A percentile compares a stretch with the other conserved stretches of the same genome.
These are phyloP conservation scores for Nyctibius bracteatus DNA, from an alignment of 2,113 vertebrate species.

Conservation along the genomic window DNA sequence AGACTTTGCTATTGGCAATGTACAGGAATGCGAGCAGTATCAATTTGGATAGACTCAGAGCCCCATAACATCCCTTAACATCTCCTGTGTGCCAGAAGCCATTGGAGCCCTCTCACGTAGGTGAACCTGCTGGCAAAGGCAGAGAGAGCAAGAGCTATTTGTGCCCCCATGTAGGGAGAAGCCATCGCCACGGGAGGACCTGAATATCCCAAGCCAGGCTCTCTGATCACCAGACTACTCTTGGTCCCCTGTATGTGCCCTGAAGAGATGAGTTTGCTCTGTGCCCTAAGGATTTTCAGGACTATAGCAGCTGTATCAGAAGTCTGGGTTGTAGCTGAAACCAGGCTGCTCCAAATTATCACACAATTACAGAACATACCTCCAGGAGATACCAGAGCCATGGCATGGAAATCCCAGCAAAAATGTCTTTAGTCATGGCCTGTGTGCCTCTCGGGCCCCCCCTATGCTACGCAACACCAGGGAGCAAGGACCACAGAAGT, in stretches of 20 bases:
- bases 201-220: not conserved
- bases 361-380: not conserved
- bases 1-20: not conserved
- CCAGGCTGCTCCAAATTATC: not conserved
- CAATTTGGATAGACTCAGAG: not conserved
- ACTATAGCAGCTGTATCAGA: not conserved
- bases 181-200: accelerated
- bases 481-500: not conserved
- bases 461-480: not conserved
- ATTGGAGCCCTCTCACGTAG: not conserved
- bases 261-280: not conserved
- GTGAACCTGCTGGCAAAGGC: not conserved
- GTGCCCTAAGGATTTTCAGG: not conserved
- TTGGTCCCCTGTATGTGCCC: not conserved
- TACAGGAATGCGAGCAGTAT: not conserved
- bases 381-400: not conserved
- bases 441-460: not conserved
- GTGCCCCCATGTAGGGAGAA: not conserved
- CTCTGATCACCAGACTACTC: not conserved
- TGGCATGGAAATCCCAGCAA: not conserved
- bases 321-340: not conserved
- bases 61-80: not conserved
- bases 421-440: not conserved
- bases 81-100: not conserved
- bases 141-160: not conserved